phyloP scores from a whole-genome alignment of 2,113 vertebrate species.

The Embiotoca jacksoni region DNA sequence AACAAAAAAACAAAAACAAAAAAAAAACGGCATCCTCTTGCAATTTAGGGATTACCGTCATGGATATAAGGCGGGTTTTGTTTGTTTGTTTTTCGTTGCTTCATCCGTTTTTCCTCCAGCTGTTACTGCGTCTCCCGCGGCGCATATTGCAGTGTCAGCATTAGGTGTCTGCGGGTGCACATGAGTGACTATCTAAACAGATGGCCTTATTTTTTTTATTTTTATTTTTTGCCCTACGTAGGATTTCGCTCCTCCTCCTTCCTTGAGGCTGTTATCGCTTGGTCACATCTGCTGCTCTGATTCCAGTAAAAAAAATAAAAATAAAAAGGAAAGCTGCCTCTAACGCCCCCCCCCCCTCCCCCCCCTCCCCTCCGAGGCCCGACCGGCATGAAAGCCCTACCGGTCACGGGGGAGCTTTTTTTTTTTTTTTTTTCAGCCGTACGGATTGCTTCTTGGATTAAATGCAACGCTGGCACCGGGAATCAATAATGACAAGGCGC shows the following conservation, averaged over 20 bases:
- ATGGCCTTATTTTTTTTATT: slow-evolving; percentile 34
- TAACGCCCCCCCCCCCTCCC: slow-evolving; percentile 4
- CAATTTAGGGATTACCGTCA: background rate
- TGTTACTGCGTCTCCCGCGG: background rate
- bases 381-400: no score
- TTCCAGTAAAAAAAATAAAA: slow-evolving; percentile 28
- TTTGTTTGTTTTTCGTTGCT: slow-evolving; percentile 21
- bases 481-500: background rate
- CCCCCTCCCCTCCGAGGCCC: background rate
- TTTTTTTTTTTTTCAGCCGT: background rate
- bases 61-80: background rate
- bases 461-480: background rate
- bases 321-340: background rate
- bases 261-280: slow-evolving; percentile 50
- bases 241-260: slow-evolving; percentile 55
- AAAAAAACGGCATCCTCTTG: background rate
- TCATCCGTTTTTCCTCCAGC: slow-evolving; percentile 38
- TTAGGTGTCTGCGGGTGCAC: slow-evolving; percentile 31
- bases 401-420: slow-evolving; percentile 10
- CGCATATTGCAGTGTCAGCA: slow-evolving; percentile 11
- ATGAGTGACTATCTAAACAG: slow-evolving; percentile 51
- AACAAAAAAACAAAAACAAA: no score
- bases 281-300: slow-evolving; percentile 65
- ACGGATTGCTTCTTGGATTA: slow-evolving; percentile 47
- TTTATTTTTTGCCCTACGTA: slow-evolving; percentile 53